Base-by-base conservation (phyloP, 2,113 vertebrate species). In the Acrocephalus arundinaceus region DNA sequence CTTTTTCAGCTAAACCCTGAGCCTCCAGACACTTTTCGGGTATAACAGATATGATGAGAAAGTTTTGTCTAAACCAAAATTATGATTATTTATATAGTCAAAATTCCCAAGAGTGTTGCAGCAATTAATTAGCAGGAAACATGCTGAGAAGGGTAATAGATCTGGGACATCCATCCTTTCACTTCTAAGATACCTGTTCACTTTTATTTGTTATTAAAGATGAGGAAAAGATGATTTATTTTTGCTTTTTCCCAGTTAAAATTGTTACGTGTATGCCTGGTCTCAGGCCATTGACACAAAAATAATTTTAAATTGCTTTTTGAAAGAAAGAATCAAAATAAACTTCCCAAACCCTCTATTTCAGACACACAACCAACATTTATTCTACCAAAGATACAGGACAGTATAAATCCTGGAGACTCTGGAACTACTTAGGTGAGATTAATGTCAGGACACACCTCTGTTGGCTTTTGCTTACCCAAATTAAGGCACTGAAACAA, bases 101-200 rank as follows among this genome's bases (percentile, higher is more conserved):
- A 70, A 72, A 46, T 35, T 92, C 82, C 67, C 75, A 80, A 73
- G 58, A 87, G 24, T 18, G 10, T 30, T 89, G 76, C 46, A 45
- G 21, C 49, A 93, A 85, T 92, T 91, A 95, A 94, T 89, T 90
- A 81, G 70, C 54, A 85, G 55, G 45, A 66, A 91, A 61, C 30
- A 72, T 10, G 35, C 49, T 62, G 55, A 81, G 93, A 74, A 54
- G 49, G 35, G 45, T 68, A 63, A 71, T 21, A 87, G 33, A 45
- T 83, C 33, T 4, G 19, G n/a, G 51, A 70, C 35, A 76, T 28
- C 6, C 12, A 22, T 89, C 6, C 8, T 68, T 63, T 30, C 25
- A 11, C 9, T 86, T 71, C 66, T 54, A 46, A 35, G 33, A 22
- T 7, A 79, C 13, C 23, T 30, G 18, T 15, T 85, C 19, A 52